A percentile compares a stretch with the other conserved stretches of the same genome.
Evolutionary conservation across 2,797 vertebrate genomes (phyloP).

Genomic region (Arnoldichthys spilopterus): DNA sequence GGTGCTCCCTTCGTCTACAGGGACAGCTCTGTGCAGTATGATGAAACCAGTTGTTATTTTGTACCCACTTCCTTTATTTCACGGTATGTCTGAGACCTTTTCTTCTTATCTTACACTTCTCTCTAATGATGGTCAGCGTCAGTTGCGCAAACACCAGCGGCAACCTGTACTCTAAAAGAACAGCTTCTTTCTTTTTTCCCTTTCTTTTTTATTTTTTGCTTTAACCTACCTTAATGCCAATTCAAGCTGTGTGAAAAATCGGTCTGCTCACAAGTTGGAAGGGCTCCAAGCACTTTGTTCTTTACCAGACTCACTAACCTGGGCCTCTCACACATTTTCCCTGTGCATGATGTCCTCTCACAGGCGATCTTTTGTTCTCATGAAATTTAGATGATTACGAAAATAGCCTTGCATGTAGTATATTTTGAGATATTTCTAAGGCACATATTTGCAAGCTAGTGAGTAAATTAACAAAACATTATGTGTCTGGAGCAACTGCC

Average conservation of each 20-base stretch:
- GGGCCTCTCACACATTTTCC: not conserved
- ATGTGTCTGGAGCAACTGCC: too few relatives aligned
- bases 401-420: constrained; percentile 7
- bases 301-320: not conserved
- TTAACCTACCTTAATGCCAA: not conserved
- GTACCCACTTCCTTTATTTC: constrained; percentile 27
- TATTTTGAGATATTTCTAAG: not conserved
- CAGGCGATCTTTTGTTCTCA: not conserved
- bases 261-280: not conserved
- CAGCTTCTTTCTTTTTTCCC: not conserved
- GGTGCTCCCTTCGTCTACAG: not conserved
- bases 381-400: not conserved
- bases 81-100: constrained; percentile 27
- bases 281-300: not conserved
- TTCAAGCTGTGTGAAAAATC: not conserved
- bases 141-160: not conserved
- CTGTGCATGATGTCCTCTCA: not conserved
- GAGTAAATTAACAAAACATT: too few relatives aligned
- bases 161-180: not conserved
- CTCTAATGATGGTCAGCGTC: constrained; percentile 3
- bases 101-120: constrained; percentile 7
- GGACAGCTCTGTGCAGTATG: not conserved
- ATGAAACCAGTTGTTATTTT: constrained; percentile 36
- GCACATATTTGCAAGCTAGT: not conserved
- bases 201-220: not conserved